Evolutionary conservation across 2,797 vertebrate species (phyloP).

Genomic region (Helostoma temminkii): DNA sequence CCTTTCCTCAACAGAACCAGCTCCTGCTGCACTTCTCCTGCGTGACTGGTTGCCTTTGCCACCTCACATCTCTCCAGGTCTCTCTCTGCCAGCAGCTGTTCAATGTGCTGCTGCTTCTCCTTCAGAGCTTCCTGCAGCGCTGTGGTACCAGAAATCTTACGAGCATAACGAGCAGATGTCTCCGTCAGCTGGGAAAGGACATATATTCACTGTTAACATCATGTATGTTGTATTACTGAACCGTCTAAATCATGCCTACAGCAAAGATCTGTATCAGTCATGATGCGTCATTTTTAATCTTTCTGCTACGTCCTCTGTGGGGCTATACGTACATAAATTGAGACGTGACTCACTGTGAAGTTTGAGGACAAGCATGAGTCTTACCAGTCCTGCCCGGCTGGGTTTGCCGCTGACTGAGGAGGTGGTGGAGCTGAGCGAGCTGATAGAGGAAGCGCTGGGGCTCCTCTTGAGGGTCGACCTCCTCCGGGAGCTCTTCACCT

Average conservation of each 20-base stretch:
- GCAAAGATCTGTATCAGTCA: background rate
- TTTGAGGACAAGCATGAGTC: constrained; percentile 29
- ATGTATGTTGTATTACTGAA: background rate
- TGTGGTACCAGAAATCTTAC: constrained; percentile 97
- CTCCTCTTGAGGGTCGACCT: constrained; percentile 90
- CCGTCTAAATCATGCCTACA: background rate
- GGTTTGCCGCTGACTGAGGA: constrained; percentile 96
- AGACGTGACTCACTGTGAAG: background rate
- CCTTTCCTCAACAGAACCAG: constrained; percentile 89
- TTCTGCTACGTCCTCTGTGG: too few relatives aligned
- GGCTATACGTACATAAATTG: background rate
- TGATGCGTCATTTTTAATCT: background rate
- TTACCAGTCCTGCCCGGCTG: constrained; percentile 96
- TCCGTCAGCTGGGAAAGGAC: constrained; percentile 90
- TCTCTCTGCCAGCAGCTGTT: constrained; percentile 94
- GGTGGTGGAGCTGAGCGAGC: constrained; percentile 95
- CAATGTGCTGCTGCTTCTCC: constrained; percentile 99
- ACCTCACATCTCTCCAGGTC: constrained; percentile 96
- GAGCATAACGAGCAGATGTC: constrained; percentile 94
- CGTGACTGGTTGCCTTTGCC: constrained; percentile 96
- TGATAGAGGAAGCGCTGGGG: constrained; percentile 95
- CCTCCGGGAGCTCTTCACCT: constrained; percentile 88
- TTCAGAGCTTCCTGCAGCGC: constrained; percentile 97
- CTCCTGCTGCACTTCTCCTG: constrained; percentile 95
- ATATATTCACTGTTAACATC: background rate